These are phyloP conservation scores for Salvelinus namaycush DNA, from an alignment of 2,113 vertebrate species.

Conservation along the genomic window DNA sequence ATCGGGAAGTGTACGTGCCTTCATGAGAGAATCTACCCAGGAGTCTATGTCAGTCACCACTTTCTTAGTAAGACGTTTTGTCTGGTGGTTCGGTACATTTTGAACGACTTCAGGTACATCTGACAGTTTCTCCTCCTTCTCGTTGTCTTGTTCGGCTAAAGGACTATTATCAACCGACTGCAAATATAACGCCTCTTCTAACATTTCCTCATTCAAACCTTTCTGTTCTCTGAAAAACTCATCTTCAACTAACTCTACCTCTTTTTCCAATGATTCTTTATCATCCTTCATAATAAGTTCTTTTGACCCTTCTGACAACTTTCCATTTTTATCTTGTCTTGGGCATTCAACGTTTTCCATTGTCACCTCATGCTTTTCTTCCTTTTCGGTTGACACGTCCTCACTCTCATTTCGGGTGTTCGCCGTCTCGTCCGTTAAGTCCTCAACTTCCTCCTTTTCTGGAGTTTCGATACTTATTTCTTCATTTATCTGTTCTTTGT, in stretches of 20 bases:
- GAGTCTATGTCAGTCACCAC: slow-evolving; percentile 36
- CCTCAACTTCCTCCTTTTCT: slow-evolving; percentile 43
- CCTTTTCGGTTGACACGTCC: slow-evolving; percentile 31
- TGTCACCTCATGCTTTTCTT: slow-evolving; percentile 52
- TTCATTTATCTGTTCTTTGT: slow-evolving; percentile 37
- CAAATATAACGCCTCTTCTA: slow-evolving; percentile 47
- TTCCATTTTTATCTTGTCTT: slow-evolving; percentile 46
- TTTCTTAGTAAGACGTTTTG: not conserved
- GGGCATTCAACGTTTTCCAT: slow-evolving; percentile 47
- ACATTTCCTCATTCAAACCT: slow-evolving; percentile 44
- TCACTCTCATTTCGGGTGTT: slow-evolving; percentile 52
- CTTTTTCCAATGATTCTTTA: slow-evolving; percentile 24
- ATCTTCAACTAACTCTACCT: slow-evolving; percentile 27
- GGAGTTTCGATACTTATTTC: slow-evolving; percentile 36
- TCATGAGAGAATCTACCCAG: slow-evolving; percentile 27
- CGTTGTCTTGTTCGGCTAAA: slow-evolving; percentile 6
- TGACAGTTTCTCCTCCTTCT: not conserved
- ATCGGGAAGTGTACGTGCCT: slow-evolving; percentile 21
- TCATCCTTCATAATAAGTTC: slow-evolving; percentile 36
- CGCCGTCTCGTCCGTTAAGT: slow-evolving; percentile 45
- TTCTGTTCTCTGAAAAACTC: slow-evolving; percentile 42
- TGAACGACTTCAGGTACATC: not conserved
- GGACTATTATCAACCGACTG: not conserved
- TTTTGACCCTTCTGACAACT: slow-evolving; percentile 44
- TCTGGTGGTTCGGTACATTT: not conserved